These are phyloP conservation scores for Noctua janthe DNA, from an alignment of 2,888 invertebrate genomes.

Conservation along the genomic window DNA sequence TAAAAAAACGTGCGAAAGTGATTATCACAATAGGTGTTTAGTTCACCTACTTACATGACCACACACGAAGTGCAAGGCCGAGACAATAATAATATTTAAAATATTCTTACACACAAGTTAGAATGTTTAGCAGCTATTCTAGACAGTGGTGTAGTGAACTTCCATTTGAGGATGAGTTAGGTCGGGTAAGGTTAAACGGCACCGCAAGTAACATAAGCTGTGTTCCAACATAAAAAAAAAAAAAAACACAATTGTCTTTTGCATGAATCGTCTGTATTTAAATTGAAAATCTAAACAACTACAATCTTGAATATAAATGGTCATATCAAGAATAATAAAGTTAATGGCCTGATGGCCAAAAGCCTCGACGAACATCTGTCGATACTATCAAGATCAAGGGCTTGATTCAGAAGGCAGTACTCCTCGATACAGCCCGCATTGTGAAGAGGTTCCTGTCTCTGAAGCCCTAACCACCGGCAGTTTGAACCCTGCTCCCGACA, in stretches of 20 bases:
- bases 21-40: slow-evolving; percentile 68
- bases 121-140: slow-evolving; percentile 22
- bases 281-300: slow-evolving; percentile 6
- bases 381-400: too few species aligned
- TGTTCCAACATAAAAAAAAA: slow-evolving; percentile 18
- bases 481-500: too few species aligned
- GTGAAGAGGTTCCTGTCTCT: too few species aligned
- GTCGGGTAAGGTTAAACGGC: slow-evolving; percentile 7
- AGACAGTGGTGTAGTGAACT: slow-evolving; percentile 2
- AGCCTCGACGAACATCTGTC: too few species aligned
- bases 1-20: slow-evolving; percentile 70
- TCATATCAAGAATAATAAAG: neutral
- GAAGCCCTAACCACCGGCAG: too few species aligned
- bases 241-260: neutral
- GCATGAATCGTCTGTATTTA: neutral
- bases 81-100: slow-evolving; percentile 31
- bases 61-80: slow-evolving; percentile 72
- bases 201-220: slow-evolving; percentile 16
- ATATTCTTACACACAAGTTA: slow-evolving; percentile 20
- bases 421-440: too few species aligned
- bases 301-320: slow-evolving; percentile 6
- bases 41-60: slow-evolving; percentile 67
- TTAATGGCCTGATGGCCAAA: neutral
- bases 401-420: too few species aligned
- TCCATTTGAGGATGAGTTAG: slow-evolving; percentile 18